Evolutionary conservation across 2,113 vertebrate genomes (phyloP), one percentile per base, ranked within the genome.

Genomic region (Pipa parva): DNA sequence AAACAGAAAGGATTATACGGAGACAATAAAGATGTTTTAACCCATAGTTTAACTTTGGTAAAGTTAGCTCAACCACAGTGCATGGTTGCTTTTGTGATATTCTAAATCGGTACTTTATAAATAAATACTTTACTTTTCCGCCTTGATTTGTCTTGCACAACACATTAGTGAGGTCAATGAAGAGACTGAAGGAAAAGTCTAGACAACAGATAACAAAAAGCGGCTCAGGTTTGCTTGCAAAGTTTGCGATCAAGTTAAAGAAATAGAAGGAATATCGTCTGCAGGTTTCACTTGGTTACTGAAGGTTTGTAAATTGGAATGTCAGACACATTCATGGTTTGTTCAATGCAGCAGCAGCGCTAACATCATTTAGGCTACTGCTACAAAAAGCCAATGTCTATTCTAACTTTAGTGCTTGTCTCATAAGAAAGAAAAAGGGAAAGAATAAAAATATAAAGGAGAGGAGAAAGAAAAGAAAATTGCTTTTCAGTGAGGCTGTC

Each of bases 401-500:
- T 84, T 64, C 76, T 80, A 78, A 78, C 83, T 80, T 69, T 78
- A 65, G 73, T 56, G 48, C 63, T 78, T 71, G 71, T 72, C 68
- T 75, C 61, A 39, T 24, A 68, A 37, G 73, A 63, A 76, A 63
- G 73, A 48, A 22, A 72, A 72, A 58, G 72, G 51, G 26, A n/a
- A 68, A 72, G 71, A 66, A 59, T 36, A 45, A 71, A 59, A 46
- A 52, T 46, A 60, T 27, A 25, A 57, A 72, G 55, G 48, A 13
- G 24, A 45, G 54, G 58, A 21, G 49, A 36, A 26, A 63, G 73
- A 71, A 73, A 63, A 48, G 75, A 60, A 87, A 88, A 86, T 85
- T 84, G 80, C 85, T 89, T 89, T 92, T 89, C 87, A 92, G 90
- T 67, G 73, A 73, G 87, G 77, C 93, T 93, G 92, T 97, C 92